Base-by-base conservation (phyloP, 64 coral and sea anemone species). In the Stichodactyla mertensii region DNA sequence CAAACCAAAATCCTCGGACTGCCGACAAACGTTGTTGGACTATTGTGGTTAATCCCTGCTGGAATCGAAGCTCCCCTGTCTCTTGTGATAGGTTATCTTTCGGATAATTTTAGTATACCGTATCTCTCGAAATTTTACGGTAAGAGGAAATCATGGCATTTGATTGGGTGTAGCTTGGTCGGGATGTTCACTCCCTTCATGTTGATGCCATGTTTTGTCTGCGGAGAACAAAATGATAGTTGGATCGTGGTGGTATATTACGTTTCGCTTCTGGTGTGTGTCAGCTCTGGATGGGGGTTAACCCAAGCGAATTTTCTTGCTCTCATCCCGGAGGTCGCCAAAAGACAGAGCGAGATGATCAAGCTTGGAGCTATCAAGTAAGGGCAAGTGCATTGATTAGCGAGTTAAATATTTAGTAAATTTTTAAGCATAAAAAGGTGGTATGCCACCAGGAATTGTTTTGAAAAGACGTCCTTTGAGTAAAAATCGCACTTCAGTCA, bases 1-100 rank as follows among this genome's bases (percentile, higher is more conserved):
- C 83, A 85, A 85, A 85, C 83, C n/a, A 85, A 85, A 62, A 52
- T 85, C 16, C 83, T 85, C 7, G 83, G 18, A 20, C n/a, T 85
- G 16, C 60, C 83, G 16, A 85, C 18, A 51, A 64, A 31, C 52
- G 51, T 85, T 16, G 57, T 85, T 64, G 83, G 83, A 31, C n/a
- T 62, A 4, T n/a, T 85, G n/a, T 85, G 83, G 83, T 55, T 85
- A 1, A 85, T 85, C 10, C 83, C 83, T 61, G 7, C 22, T 58
- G 83, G 22, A 22, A 64, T 85, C 16, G 83, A 85, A 19, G 83
- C 55, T 2, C 14, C 52, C 24, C 57, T 85, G 5, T 15, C 57
- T 61, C 55, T 85, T 31, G 18, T 59, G 60, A 19, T 85, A n/a
- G 83, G 83, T 3, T 60, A 85, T 16, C 19, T 85, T 18, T 85